Evolutionary conservation across 2,888 invertebrate genomes (phyloP).

Genomic region (Agrenia bidenticulata): DNA sequence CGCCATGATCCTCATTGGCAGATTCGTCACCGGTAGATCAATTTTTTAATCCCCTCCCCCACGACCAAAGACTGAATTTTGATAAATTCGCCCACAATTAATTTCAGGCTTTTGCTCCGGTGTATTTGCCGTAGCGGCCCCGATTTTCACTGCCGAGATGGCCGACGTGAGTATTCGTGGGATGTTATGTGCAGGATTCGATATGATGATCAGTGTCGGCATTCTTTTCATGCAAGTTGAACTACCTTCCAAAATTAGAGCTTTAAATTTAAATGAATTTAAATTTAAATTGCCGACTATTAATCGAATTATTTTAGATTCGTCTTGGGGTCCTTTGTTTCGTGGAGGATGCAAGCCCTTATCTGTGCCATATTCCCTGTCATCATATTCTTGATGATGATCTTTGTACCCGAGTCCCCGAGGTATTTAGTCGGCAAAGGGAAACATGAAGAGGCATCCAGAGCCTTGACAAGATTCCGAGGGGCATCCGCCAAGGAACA

Average conservation of each 20-base stretch:
- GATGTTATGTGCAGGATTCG: conserved; percentile 80
- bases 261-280: background rate
- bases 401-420: conserved; percentile 72
- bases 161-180: conserved; percentile 81
- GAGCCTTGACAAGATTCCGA: conserved; percentile 34
- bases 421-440: conserved; percentile 41
- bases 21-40: conserved; percentile 54
- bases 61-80: no score
- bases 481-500: conserved; percentile 38
- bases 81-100: no score
- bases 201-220: conserved; percentile 67
- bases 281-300: no score
- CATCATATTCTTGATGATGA: conserved; percentile 69
- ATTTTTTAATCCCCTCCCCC: no score
- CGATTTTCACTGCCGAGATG: conserved; percentile 83
- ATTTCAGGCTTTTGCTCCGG: conserved; percentile 72
- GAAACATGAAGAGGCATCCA: conserved; percentile 30
- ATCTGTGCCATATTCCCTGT: conserved; percentile 69
- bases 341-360: conserved; percentile 66
- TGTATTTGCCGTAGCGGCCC: conserved; percentile 78
- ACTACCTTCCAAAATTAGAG: background rate
- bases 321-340: conserved; percentile 67
- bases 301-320: conserved; percentile 20
- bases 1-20: conserved; percentile 59
- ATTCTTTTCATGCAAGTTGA: conserved; percentile 43